Conservation (phyloP, 1,140 invertebrate species). For the Tetraneura akinire region DNA sequence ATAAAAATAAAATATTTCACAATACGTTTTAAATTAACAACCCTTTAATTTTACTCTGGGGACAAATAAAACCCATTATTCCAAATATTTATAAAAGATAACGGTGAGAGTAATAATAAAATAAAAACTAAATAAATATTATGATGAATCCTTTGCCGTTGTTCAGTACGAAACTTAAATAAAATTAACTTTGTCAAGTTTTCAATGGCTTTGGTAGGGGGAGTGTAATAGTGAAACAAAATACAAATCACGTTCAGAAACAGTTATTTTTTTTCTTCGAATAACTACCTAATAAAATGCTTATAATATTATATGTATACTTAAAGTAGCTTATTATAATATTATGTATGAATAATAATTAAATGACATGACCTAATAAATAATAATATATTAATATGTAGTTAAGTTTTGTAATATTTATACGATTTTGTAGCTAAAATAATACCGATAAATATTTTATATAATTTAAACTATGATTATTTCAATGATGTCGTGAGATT, state of each 20-base stretch:
- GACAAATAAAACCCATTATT: conserved; percentile 42
- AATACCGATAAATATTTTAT: too few species aligned
- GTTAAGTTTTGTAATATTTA: too few species aligned
- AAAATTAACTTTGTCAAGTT: not conserved
- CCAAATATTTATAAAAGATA: conserved; percentile 33
- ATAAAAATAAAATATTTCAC: conserved; percentile 11
- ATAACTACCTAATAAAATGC: too few species aligned
- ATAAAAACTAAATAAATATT: conserved; percentile 8
- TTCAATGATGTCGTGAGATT: too few species aligned
- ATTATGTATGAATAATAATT: too few species aligned
- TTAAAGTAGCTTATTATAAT: too few species aligned
- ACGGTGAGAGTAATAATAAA: conserved; percentile 1
- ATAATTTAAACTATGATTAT: too few species aligned
- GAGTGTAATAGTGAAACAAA: not conserved
- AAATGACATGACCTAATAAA: too few species aligned
- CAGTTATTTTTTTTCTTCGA: not conserved
- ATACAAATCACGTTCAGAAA: not conserved
- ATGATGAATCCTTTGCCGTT: not conserved
- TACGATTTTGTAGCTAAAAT: too few species aligned
- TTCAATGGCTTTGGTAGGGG: not conserved
- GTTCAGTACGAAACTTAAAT: conserved; percentile 26
- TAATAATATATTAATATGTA: too few species aligned
- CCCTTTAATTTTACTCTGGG: conserved; percentile 43
- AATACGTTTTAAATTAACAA: conserved; percentile 50
- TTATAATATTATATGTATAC: too few species aligned